Base-by-base conservation (phyloP, 2,888 invertebrate species). In the Drosophila merina region DNA sequence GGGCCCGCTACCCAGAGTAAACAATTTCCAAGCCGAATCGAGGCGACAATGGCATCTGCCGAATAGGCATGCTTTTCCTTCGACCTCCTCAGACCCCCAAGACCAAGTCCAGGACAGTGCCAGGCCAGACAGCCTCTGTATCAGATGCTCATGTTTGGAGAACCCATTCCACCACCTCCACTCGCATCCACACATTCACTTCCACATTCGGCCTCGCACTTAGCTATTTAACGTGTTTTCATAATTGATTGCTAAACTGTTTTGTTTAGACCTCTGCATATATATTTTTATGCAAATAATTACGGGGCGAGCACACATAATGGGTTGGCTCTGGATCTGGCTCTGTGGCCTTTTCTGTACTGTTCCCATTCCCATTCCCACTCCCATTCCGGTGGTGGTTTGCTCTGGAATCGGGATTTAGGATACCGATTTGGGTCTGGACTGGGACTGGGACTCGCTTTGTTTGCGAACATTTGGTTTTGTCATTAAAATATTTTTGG, bases 211-310 rank as follows among this genome's bases (percentile, higher is more conserved):
- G 75, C 77, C 75, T 76, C 82, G 85, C 79, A 76, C 77, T 87
- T 77, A 76, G 82, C 88, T 85, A 83, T 79, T 86, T 85, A 87
- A 79, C 88, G 86, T 87, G 88, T 87, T 85, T 85, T 85, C 85
- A 87, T 85, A 85, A 85, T 85, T 85, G 88, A 87, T 87, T 87
- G 85, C 85, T 86, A 85, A 85, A 85, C 80, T 85, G 85, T 86
- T 86, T 88, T 86, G 88, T 88, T 88, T 86, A 86, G 86, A 88
- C 79, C 88, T 86, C 76, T 78, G 78, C 77, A 78, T 79, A 86
- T 77, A 79, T 83, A 86, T 84, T 84, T 84, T 85, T 87, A 84
- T 87, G 84, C 84, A 84, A 87, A 84, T 84, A 84, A 84, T 84
- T 87, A 84, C 83, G 79, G 79, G 64, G 77, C 79, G 79, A 74